Base-by-base conservation (phyloP, 2,113 vertebrate species). In the Uria aalge region DNA sequence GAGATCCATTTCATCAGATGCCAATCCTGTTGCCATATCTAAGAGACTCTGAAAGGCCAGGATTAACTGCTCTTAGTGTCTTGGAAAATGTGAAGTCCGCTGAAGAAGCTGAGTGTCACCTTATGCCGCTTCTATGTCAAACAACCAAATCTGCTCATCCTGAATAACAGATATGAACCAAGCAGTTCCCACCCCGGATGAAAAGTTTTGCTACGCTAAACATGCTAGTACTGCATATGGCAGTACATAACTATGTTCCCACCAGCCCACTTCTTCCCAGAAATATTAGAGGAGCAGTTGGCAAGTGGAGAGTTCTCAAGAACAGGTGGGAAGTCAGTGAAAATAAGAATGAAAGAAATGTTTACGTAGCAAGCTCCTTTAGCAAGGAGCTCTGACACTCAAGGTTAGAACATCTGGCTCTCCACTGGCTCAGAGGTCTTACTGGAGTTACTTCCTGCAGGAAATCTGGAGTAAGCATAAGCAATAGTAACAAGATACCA, bases 401-500 rank as follows among this genome's bases (percentile, higher is more conserved):
- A 66, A 48, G 52, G 32, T 43, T 68, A 50, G 63, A 96, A 95
- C 91, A 97, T 93, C 76, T 94, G 82, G 71, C 60, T 81, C 50
- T 93, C 64, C 5, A 3, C 50, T 88, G 72, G 56, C 62, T 78
- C 57, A 88, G 91, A 94, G 36, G 67, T 74, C 76, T 95, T 84
- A 52, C 57, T 87, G 75, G n/a, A 79, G 43, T 76, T 78, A 55
- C 76, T 96, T 97, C 88, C 95, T 92, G 66, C 68, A 96, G 88
- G 88, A 96, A 90, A 94, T 85, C 57, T 57, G 78, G 60, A 85
- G 57, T 75, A 78, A 91, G 53, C 53, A 84, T 56, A 90, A 73
- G 64, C 62, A 93, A 43, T 8, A 52, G 91, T 68, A 97, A 94
- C 63, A 69, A 90, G 63, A 96, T 64, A 95, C 45, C 47, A 80